Evolutionary conservation across 2,113 vertebrate species (phyloP), one percentile per base, ranked within the genome.

Genomic region (Caloenas nicobarica): DNA sequence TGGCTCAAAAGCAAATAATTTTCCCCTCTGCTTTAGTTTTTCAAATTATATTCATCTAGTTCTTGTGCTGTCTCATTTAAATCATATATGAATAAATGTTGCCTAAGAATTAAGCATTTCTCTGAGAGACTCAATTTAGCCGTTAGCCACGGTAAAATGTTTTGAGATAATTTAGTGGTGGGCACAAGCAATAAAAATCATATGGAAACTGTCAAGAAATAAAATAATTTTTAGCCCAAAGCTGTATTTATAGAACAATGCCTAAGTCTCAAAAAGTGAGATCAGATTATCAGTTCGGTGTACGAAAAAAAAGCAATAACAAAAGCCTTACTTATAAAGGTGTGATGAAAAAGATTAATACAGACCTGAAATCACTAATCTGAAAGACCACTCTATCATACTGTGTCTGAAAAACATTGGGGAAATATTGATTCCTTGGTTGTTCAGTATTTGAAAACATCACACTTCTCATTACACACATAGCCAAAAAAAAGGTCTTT

Each of bases 321-420:
- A 64, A 92, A 94, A 94, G 71, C 71, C 42, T 89, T 44, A 29
- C 73, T 87, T 76, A 92, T 26, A 84, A 87, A 89, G 72, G 76
- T 66, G 84, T 44, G 91, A 93, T 92, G 76, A 56, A 88, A 93
- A 94, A 96, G 84, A 95, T 90, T 86, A 96, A 94, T 72, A 86
- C 54, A 89, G 89, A 65, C 81, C 71, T 86, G 54, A 79, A 94
- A 85, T 91, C 90, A 81, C 86, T 74, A 92, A 93, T 72, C 85
- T 95, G 81, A 81, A 91, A 93, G 86, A 54, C 50, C 81, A 38
- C 78, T 91, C 89, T 91, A 89, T 95, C 84, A 92, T 5, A n/a
- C n/a, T 23, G 57, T 66, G 66, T 44, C 77, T 90, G 79, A 22
- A 88, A 93, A 88, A 58, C 86, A 53, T 62, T 24, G n/a, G 46